Conservation (phyloP, 2,113 vertebrate species). For the Zonotrichia leucophrys region DNA sequence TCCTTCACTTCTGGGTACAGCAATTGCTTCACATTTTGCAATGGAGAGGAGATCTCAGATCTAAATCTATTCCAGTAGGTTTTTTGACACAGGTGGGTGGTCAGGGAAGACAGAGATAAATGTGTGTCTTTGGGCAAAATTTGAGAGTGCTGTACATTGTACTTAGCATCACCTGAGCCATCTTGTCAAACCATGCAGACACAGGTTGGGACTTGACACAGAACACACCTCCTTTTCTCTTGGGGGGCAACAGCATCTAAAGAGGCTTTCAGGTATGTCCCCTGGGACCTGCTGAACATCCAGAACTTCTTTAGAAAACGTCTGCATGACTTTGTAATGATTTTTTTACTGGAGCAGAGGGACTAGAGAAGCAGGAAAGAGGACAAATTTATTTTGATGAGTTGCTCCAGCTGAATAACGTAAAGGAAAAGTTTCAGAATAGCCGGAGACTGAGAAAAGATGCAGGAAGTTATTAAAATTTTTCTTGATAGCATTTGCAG, state of each 20-base stretch:
- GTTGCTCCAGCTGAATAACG: neutral
- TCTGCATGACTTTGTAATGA: neutral
- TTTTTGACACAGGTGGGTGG: neutral
- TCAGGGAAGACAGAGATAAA: neutral
- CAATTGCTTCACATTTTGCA: neutral
- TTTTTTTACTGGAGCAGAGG: neutral
- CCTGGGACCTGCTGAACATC: neutral
- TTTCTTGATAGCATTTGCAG: neutral
- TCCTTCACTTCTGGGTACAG: neutral
- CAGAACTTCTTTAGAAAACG: neutral
- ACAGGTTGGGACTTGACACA: neutral
- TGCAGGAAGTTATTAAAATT: neutral
- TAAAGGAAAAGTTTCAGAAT: neutral
- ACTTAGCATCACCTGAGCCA: neutral
- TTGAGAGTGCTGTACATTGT: neutral
- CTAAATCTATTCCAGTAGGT: neutral
- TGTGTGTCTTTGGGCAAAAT: neutral
- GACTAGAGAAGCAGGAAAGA: neutral
- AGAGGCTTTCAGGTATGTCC: neutral
- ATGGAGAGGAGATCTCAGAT: neutral
- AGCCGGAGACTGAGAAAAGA: neutral
- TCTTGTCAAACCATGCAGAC: neutral
- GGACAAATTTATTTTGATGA: neutral
- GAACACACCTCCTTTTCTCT: neutral
- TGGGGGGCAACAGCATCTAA: neutral